Base-by-base conservation (phyloP, 23 tunicate genomes). In the Pegea sp. region DNA sequence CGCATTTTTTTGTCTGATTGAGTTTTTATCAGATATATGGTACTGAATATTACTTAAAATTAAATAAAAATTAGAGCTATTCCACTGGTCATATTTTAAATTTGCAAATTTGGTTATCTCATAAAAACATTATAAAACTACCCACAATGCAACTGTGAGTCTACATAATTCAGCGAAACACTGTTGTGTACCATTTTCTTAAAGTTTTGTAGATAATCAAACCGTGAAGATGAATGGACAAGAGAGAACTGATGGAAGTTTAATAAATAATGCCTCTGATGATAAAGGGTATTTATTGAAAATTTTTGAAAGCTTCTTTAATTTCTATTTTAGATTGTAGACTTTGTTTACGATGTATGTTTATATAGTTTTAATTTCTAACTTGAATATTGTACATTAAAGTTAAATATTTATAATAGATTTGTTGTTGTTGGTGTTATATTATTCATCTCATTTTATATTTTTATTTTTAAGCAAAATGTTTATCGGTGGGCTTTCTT, bases 401-500 rank as follows among this genome's bases (percentile, higher is more conserved):
- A n/a, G 22, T 52, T 52, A 0, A n/a, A 22, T 8, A 11, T 38
- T 38, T 11, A 11, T 8, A 8, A 8, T 38, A 11, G 46, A 8
- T 38, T 11, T 8, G 18, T 50, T 8, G 21, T 23, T 23, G 21
- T 13, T 6, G 21, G 21, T 26, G 21, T 18, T 5, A 32, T 32
- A 33, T 26, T 58, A 5, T 22, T 7, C 7, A 23, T 19, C 46
- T 38, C 16, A 16, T 16, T 8, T 16, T 38, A 16, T 16, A 38
- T 38, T 11, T 16, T 38, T 11, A 38, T 51, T 68, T 31, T 57
- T 18, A 34, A 78, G 92, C 48, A 78, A 78, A 33, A 70, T 78
- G 60, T 78, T 78, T 57, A 67, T 78, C 55, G 92, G 92, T 43
- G 78, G 78, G 19, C 59, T 78, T 21, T 78, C 92, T 24, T 78